These are phyloP conservation scores for Myripristis murdjan DNA, from an alignment of 2,797 vertebrate species.

Conservation along the genomic window DNA sequence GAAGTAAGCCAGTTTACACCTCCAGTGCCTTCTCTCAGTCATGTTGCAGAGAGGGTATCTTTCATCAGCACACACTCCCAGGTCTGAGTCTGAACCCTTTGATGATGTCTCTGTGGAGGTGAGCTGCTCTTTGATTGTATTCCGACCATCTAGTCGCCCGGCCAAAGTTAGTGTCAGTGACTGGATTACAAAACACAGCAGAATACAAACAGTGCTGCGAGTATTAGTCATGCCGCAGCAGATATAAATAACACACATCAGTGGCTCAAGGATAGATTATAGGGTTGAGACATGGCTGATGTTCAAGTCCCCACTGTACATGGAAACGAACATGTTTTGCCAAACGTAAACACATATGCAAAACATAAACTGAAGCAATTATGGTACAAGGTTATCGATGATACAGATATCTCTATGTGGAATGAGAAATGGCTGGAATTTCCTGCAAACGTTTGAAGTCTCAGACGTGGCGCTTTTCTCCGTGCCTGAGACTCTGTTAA, in stretches of 20 bases:
- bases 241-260: neutral
- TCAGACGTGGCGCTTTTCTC: slow-evolving; percentile 36
- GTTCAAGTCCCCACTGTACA: neutral
- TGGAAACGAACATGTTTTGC: neutral
- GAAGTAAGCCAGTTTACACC: neutral
- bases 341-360: neutral
- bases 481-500: slow-evolving; percentile 12
- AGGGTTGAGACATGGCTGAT: neutral
- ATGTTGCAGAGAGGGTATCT: neutral
- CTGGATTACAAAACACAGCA: neutral
- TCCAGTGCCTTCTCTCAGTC: neutral
- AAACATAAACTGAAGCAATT: neutral
- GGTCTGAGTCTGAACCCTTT: neutral
- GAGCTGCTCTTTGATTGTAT: neutral
- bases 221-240: neutral
- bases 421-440: slow-evolving; percentile 37
- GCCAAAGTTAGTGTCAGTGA: neutral
- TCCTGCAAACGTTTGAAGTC: slow-evolving; percentile 40
- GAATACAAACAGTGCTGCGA: neutral
- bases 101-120: slow-evolving; percentile 15
- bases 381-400: neutral
- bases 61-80: too few species aligned
- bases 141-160: slow-evolving; percentile 3
- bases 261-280: neutral
- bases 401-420: slow-evolving; percentile 32